Percentiles rank a stretch among this genome's conserved stretches.
Conservation (phyloP, 64 coral and sea anemone genomes). For the Actinia tenebrosa region DNA sequence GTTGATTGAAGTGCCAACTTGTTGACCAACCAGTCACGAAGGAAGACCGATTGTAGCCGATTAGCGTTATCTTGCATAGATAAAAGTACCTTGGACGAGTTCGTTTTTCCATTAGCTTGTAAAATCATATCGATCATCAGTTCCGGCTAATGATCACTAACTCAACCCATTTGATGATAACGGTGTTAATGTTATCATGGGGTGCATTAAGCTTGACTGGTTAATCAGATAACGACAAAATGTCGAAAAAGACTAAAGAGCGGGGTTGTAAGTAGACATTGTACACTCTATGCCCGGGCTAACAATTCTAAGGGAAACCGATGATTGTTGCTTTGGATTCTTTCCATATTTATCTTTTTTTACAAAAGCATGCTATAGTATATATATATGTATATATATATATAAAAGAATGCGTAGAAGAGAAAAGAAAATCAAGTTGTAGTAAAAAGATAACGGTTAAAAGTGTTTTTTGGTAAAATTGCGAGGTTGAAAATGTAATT, state of each 20-base stretch:
- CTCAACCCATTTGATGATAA: constrained; percentile 13
- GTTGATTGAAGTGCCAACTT: constrained; percentile 6
- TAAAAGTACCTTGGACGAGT: not conserved
- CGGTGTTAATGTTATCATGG: not conserved
- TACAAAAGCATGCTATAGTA: too few species aligned
- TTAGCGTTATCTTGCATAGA: constrained; percentile 1
- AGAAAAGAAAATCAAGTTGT: not conserved
- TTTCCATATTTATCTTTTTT: too few species aligned
- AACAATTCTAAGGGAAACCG: not conserved
- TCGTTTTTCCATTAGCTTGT: constrained; percentile 29
- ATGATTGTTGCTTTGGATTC: not conserved
- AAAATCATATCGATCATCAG: not conserved
- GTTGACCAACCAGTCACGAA: constrained; percentile 4
- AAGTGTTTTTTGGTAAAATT: too few species aligned
- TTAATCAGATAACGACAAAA: constrained; percentile 7
- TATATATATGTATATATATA: too few species aligned
- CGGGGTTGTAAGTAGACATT: not conserved
- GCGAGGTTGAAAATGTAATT: too few species aligned
- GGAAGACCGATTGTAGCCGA: not conserved
- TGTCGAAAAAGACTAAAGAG: not conserved
- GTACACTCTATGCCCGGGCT: not conserved
- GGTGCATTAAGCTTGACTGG: constrained; percentile 10
- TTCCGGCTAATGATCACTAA: constrained; percentile 12
- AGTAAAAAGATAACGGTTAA: not conserved
- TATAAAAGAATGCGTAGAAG: not conserved